These are phyloP conservation scores for Caenorhabditis sp. DNA, from an alignment of 2,888 invertebrate species.

Conservation along the genomic window DNA sequence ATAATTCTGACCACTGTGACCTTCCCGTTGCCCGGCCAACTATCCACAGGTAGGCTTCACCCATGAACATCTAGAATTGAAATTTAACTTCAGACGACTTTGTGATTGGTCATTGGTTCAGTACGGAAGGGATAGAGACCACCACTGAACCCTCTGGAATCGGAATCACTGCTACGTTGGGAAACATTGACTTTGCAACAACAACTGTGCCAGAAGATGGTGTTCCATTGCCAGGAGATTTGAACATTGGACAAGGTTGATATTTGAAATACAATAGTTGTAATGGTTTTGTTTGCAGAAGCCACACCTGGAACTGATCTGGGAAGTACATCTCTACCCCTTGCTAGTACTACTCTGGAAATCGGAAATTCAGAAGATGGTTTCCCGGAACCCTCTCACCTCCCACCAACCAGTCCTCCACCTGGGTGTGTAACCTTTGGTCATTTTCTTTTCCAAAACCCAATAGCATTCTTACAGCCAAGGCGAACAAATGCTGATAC, in stretches of 20 bases:
- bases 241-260: constrained; percentile 17
- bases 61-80: not conserved
- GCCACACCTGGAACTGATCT: not conserved
- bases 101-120: constrained; percentile 63
- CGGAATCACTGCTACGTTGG: constrained; percentile 41
- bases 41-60: constrained; percentile 9
- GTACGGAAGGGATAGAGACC: constrained; percentile 48
- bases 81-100: constrained; percentile 50
- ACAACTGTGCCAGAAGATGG: not conserved
- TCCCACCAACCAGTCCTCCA: constrained; percentile 10
- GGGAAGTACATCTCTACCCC: not conserved
- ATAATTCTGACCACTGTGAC: not conserved
- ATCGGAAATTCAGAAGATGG: constrained; percentile 19
- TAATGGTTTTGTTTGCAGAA: not conserved
- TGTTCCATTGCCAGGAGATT: constrained; percentile 33
- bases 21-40: constrained; percentile 9
- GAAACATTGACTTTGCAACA: constrained; percentile 44
- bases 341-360: constrained; percentile 10
- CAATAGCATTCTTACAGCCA: constrained; percentile 7
- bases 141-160: constrained; percentile 30
- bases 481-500: constrained; percentile 42
- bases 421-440: not conserved
- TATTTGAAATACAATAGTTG: not conserved
- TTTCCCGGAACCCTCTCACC: constrained; percentile 16
- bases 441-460: not conserved